Percentiles rank a stretch among this genome's conserved stretches.
Conservation (phyloP, 2,797 vertebrate species). For the Molossus molossus region DNA sequence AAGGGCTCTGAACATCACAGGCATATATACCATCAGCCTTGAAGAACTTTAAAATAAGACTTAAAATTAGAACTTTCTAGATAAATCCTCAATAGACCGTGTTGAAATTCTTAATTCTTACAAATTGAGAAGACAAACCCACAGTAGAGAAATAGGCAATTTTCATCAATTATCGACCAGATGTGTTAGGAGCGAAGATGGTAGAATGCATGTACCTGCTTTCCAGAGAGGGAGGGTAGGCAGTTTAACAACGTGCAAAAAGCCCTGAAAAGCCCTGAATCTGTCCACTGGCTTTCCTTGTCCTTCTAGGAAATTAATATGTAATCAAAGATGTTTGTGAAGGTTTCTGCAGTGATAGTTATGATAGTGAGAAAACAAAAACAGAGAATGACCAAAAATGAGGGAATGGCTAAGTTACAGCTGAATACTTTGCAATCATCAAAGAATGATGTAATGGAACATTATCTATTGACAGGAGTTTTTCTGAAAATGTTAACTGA, state of each 20-base stretch:
- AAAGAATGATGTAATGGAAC: background rate
- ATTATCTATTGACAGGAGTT: background rate
- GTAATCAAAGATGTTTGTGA: background rate
- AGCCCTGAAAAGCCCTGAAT: background rate
- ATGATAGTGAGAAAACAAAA: background rate
- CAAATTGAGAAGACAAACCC: background rate
- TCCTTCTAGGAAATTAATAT: background rate
- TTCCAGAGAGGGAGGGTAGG: background rate
- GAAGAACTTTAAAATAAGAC: conserved; percentile 39
- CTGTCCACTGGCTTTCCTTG: background rate
- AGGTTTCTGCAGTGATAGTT: background rate
- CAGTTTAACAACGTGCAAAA: background rate
- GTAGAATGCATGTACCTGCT: background rate
- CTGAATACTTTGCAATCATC: background rate
- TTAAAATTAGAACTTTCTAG: conserved; percentile 48
- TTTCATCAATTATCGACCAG: background rate
- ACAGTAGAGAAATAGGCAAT: background rate
- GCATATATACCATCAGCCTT: background rate
- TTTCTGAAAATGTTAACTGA: conserved; percentile 42
- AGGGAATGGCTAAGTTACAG: background rate
- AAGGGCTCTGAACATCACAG: background rate
- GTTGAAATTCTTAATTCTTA: conserved; percentile 4
- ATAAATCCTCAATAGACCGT: background rate
- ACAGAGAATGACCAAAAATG: background rate
- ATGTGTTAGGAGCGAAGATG: background rate